Conservation (phyloP, 2,113 vertebrate species). For the Odocoileus hemionus region DNA sequence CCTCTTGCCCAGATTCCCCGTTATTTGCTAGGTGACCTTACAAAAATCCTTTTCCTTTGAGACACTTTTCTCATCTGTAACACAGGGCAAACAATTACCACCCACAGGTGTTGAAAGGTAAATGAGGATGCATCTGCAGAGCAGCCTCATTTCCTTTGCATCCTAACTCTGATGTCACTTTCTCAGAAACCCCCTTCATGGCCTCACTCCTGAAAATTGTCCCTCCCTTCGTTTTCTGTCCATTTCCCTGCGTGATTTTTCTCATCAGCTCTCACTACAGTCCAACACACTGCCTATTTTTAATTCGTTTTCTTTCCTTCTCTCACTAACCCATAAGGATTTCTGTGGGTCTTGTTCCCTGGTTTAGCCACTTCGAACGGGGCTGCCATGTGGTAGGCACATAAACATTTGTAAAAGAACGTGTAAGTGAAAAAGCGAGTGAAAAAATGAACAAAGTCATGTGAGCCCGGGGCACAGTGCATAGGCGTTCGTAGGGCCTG, state of each 20-base stretch:
- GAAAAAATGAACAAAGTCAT: background rate
- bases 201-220: background rate
- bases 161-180: background rate
- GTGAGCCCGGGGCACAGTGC: background rate
- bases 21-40: background rate
- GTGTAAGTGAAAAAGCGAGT: background rate
- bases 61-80: background rate
- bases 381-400: background rate
- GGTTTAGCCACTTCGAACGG: background rate
- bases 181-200: background rate
- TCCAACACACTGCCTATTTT: background rate
- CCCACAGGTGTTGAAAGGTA: background rate
- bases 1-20: rapidly evolving
- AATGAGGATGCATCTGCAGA: background rate
- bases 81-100: background rate
- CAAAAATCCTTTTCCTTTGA: background rate
- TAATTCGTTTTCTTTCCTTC: background rate
- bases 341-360: background rate
- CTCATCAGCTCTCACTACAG: background rate
- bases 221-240: background rate
- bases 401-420: background rate
- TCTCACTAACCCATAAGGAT: background rate
- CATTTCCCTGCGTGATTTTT: no score
- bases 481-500: rapidly evolving
- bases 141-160: background rate